Evolutionary conservation across 1,140 invertebrate genomes (phyloP).

Genomic region (Eufriesea mexicana): DNA sequence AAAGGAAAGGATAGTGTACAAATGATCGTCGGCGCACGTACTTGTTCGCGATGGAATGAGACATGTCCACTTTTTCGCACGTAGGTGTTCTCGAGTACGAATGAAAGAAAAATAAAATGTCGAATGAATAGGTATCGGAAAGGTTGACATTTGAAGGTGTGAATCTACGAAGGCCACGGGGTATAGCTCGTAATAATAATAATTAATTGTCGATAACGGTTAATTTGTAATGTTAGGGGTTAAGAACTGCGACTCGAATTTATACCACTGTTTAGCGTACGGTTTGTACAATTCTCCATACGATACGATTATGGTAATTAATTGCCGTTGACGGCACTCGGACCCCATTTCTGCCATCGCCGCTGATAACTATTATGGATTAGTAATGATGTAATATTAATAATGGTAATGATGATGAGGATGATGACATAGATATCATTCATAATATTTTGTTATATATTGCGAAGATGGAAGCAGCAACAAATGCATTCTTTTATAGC

Average conservation of each 20-base stretch:
- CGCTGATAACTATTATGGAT: constrained; percentile 29
- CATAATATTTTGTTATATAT: constrained; percentile 67
- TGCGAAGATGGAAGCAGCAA: constrained; percentile 50
- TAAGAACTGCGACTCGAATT: constrained; percentile 20
- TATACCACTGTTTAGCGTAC: background rate
- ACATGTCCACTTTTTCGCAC: background rate
- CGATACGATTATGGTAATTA: background rate
- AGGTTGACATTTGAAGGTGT: background rate
- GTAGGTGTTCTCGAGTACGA: background rate
- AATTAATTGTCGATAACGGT: constrained; percentile 19
- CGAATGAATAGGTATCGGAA: background rate
- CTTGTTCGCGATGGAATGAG: constrained; percentile 16
- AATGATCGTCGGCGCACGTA: constrained; percentile 1
- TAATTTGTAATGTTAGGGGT: constrained; percentile 45
- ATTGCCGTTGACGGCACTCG: constrained; percentile 46
- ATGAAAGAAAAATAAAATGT: background rate
- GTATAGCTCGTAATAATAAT: constrained; percentile 5
- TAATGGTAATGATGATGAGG: background rate
- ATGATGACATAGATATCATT: constrained; percentile 27
- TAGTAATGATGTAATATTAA: constrained; percentile 11
- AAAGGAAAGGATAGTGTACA: background rate
- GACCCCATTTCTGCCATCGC: constrained; percentile 38
- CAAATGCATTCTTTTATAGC: constrained; percentile 68
- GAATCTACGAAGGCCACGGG: background rate
- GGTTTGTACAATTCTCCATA: constrained; percentile 12